Percentiles rank a stretch among this genome's conserved stretches.
phyloP scores from a whole-genome alignment of 1,140 invertebrate species.

The Drosophila nigromelanica region DNA sequence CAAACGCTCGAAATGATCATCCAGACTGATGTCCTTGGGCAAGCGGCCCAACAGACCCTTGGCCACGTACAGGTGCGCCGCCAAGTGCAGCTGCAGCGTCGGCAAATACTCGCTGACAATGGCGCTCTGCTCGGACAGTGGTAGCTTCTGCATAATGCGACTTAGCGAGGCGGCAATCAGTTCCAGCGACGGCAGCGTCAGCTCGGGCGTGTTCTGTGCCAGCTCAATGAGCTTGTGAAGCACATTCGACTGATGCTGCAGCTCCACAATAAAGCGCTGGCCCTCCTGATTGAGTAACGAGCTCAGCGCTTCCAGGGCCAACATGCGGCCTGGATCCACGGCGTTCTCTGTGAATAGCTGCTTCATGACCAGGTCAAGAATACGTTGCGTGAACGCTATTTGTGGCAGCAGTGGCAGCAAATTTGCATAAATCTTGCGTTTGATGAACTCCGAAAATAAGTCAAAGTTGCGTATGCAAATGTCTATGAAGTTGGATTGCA shows the following conservation, averaged over 20 bases:
- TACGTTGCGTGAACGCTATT: slow-evolving; percentile 70
- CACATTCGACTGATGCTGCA: slow-evolving; percentile 71
- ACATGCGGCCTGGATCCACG: slow-evolving; percentile 37
- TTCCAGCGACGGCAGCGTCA: slow-evolving; percentile 52
- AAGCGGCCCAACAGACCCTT: slow-evolving; percentile 73
- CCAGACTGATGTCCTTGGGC: slow-evolving; percentile 70
- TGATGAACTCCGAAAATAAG: slow-evolving; percentile 68
- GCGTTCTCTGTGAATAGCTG: slow-evolving; percentile 49
- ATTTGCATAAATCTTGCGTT: slow-evolving; percentile 70
- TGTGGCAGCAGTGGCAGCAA: slow-evolving; percentile 65
- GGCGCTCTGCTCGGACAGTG: slow-evolving; percentile 71
- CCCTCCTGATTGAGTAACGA: slow-evolving; percentile 60
- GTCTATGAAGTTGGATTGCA: slow-evolving; percentile 74
- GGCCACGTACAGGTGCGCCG: slow-evolving; percentile 70
- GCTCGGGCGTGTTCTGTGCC: slow-evolving; percentile 28
- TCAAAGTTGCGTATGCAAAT: slow-evolving; percentile 65
- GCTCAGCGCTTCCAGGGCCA: slow-evolving; percentile 69
- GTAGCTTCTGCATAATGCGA: slow-evolving; percentile 63
- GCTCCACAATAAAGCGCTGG: slow-evolving; percentile 60
- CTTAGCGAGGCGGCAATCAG: slow-evolving; percentile 62
- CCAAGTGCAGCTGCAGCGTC: slow-evolving; percentile 57
- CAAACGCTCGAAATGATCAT: slow-evolving; percentile 77
- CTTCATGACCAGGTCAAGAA: slow-evolving; percentile 67
- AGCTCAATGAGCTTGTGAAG: slow-evolving; percentile 68
- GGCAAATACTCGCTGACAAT: slow-evolving; percentile 74